phyloP scores from a whole-genome alignment of 2,888 invertebrate species.

The Euproctis similis region DNA sequence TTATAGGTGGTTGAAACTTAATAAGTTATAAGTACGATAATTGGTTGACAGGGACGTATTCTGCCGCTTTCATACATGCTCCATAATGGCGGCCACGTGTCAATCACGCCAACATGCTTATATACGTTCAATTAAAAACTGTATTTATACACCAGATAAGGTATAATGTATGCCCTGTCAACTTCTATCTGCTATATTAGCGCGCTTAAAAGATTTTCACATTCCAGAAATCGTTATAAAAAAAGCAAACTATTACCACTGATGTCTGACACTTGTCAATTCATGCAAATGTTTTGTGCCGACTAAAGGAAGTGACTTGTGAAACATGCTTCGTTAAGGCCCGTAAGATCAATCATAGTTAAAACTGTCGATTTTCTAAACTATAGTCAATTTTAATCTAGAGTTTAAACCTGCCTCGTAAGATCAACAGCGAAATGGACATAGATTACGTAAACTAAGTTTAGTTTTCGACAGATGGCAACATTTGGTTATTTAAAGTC shows the following conservation, averaged over 20 bases:
- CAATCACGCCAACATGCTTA: too few species aligned
- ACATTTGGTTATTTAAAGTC: too few species aligned
- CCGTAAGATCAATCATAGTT: too few species aligned
- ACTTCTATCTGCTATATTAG: conserved; percentile 1
- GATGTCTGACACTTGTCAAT: conserved; percentile 4
- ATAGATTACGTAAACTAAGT: too few species aligned
- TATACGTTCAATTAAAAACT: too few species aligned
- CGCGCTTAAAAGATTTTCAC: conserved; percentile 4
- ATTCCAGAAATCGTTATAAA: conserved; percentile 2
- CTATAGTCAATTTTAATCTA: too few species aligned
- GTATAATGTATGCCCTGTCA: conserved; percentile 2
- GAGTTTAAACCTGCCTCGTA: too few species aligned
- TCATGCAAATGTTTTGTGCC: conserved; percentile 3
- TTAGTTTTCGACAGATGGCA: too few species aligned
- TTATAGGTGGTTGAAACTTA: conserved; percentile 57
- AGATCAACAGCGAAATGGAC: too few species aligned
- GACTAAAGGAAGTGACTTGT: neutral
- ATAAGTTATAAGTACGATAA: conserved; percentile 48
- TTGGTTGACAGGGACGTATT: conserved; percentile 43
- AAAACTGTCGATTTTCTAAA: too few species aligned
- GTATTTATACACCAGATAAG: conserved; percentile 1
- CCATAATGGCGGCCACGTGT: too few species aligned
- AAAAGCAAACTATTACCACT: too few species aligned
- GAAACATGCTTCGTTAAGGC: neutral
- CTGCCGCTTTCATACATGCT: conserved; percentile 1